Conservation (phyloP, 2,888 invertebrate genomes). For the Ormyrus nitidulus region DNA sequence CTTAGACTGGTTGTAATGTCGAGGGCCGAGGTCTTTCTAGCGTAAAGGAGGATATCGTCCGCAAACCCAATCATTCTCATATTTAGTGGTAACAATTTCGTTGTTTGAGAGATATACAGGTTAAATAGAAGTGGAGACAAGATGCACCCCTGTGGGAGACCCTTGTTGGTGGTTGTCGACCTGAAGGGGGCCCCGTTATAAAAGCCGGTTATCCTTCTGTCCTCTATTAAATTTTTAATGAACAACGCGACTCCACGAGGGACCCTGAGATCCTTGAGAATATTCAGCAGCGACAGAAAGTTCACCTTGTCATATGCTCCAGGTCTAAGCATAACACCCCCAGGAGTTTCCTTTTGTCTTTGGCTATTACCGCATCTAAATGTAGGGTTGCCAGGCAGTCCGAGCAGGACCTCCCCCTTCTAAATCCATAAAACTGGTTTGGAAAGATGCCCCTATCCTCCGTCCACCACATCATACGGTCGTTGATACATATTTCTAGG, state of each 20-base stretch:
- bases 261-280: not conserved
- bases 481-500: not conserved
- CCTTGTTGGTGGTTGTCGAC: not conserved
- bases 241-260: not conserved
- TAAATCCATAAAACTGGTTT: not conserved
- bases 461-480: not conserved
- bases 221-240: not conserved
- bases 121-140: not conserved
- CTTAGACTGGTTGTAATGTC: not conserved
- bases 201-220: not conserved
- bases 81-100: not conserved
- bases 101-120: not conserved
- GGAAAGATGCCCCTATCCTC: not conserved
- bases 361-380: not conserved
- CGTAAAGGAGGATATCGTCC: not conserved
- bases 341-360: not conserved
- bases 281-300: not conserved
- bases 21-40: no score
- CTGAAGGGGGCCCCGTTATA: not conserved
- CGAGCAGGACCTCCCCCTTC: not conserved
- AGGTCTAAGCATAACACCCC: not conserved
- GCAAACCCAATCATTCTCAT: not conserved
- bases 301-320: conserved; percentile 1
- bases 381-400: not conserved
- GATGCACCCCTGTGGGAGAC: not conserved